phyloP scores from a whole-genome alignment of 2,113 vertebrate genomes.

The Ochotona princeps region DNA sequence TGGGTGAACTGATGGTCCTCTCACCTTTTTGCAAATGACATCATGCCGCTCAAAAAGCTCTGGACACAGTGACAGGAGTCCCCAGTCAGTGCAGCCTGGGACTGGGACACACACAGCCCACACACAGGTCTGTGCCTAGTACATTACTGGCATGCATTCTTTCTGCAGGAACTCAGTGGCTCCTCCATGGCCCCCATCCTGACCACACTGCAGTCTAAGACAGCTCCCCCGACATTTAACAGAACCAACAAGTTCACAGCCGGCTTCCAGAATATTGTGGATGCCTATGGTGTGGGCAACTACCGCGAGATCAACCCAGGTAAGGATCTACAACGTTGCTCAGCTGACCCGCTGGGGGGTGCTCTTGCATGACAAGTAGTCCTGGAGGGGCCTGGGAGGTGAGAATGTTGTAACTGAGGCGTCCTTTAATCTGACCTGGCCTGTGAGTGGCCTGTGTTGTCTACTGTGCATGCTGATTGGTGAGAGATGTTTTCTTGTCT shows the following conservation, averaged over 20 bases:
- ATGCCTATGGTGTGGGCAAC: slow-evolving; percentile 96
- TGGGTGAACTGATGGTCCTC: background rate
- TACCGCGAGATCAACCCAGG: slow-evolving; percentile 98
- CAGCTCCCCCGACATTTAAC: slow-evolving; percentile 97
- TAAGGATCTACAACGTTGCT: slow-evolving; percentile 58
- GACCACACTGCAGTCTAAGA: slow-evolving; percentile 93
- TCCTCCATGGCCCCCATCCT: slow-evolving; percentile 95
- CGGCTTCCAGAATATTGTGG: slow-evolving; percentile 98
- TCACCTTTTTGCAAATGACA: background rate
- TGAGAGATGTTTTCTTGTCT: background rate
- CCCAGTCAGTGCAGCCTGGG: background rate
- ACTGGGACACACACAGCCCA: rapidly evolving
- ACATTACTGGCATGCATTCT: background rate
- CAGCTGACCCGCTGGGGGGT: background rate
- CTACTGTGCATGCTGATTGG: background rate
- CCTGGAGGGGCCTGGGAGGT: background rate
- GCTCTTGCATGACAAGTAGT: background rate
- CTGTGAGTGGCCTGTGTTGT: background rate
- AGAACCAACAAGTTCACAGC: slow-evolving; percentile 98
- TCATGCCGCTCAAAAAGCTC: background rate
- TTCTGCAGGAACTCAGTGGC: slow-evolving; percentile 92
- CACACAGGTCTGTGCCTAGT: background rate
- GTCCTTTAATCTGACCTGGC: background rate
- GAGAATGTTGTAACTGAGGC: background rate
- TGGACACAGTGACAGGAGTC: background rate